Percentiles rank a stretch among this genome's conserved stretches.
phyloP scores from a whole-genome alignment of 2,113 vertebrate species.

The Casuarius casuarius region DNA sequence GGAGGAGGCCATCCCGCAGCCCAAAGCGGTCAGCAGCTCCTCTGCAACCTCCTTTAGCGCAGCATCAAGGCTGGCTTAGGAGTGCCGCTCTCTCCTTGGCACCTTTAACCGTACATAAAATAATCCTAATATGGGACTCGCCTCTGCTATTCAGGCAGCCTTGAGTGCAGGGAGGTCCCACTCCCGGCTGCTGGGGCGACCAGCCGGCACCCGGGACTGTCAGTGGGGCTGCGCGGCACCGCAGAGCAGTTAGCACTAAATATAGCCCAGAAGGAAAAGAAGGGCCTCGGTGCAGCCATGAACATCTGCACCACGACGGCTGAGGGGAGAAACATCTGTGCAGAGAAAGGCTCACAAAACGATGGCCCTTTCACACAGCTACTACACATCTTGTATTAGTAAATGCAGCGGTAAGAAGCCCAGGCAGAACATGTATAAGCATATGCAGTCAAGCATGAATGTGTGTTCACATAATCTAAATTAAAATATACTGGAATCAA shows the following conservation, averaged over 20 bases:
- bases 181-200: too few species aligned
- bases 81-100: not conserved
- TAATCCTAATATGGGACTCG: not conserved
- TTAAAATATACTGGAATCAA: not conserved
- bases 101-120: not conserved
- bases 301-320: not conserved
- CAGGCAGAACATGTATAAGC: not conserved
- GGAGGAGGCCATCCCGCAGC: not conserved
- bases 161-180: not conserved
- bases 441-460: not conserved
- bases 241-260: too few species aligned
- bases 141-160: not conserved
- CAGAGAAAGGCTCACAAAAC: fast-evolving
- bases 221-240: too few species aligned
- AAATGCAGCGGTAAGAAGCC: not conserved
- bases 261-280: too few species aligned
- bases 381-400: fast-evolving
- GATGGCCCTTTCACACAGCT: not conserved
- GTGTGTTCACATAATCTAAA: not conserved
- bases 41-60: too few species aligned
- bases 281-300: too few species aligned
- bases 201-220: too few species aligned
- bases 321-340: constrained; percentile 4
- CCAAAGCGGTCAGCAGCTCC: not conserved
- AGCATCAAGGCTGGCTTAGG: too few species aligned